Base-by-base conservation (phyloP, 2,113 vertebrate species). In the Stigmatopora nigra region DNA sequence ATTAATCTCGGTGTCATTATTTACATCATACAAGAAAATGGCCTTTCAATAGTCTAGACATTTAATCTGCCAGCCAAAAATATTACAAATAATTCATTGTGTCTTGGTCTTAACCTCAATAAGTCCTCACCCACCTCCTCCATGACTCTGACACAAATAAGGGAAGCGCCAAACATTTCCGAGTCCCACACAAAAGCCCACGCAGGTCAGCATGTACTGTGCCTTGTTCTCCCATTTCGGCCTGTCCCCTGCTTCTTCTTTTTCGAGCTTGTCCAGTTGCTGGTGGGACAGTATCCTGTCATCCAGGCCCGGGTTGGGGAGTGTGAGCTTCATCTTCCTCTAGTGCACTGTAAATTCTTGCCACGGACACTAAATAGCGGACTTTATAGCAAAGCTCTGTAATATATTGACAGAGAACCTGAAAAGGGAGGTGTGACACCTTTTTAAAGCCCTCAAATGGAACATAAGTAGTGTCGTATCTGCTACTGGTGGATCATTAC, bases 121-220 rank as follows among this genome's bases (percentile, higher is more conserved):
- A n/a, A n/a, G 48, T 51, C 48, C 48, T 73, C 31, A 53, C 86
- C 71, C 90, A 92, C 95, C 95, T 95, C 95, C 95, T 81, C 94
- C 94, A 0, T 97, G 93, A 82, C 92, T 97, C 89, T 97, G 94
- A 71, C 94, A 96, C 65, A 97, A 90, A 84, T 94, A 95, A 0
- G 93, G 94, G 78, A 98, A 97, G 17, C 93, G 85, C 94, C 95
- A 98, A 64, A 98, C 95, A 0, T 97, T 95, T 79, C 93, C 92
- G 3, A 94, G 89, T 17, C 95, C 94, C 70, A 97, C 93, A 53
- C 93, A 96, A 82, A 97, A 95, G 51, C 93, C 94, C 74, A 97
- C 79, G 1, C 93, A 96, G 0, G 93, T 97, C 82, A 98, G 85
- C 93, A 95, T 94, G 65, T 95, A 97, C 80, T 95, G 93, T 0